Percentiles rank a stretch among this genome's conserved stretches.
Evolutionary conservation across 2,797 vertebrate genomes (phyloP).

Genomic region (Rhinoraja longicauda): DNA sequence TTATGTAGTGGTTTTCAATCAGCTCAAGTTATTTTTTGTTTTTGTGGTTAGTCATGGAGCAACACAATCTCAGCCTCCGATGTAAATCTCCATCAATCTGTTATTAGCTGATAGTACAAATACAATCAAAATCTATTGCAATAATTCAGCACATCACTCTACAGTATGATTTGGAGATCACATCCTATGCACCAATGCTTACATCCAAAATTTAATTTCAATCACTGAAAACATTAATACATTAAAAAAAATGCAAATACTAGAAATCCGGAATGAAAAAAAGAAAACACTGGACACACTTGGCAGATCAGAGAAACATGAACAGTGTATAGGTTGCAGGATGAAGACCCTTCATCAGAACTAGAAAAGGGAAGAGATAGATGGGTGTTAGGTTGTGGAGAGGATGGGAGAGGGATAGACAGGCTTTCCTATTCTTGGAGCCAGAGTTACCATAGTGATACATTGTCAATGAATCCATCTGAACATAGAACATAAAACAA

Average conservation of each 20-base stretch:
- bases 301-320: too few species aligned
- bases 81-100: slow-evolving; percentile 15
- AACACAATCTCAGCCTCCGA: background rate
- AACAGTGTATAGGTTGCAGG: too few species aligned
- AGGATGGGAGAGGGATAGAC: too few species aligned
- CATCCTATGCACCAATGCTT: background rate
- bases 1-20: background rate
- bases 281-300: too few species aligned
- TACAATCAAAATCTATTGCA: background rate
- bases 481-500: background rate
- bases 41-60: background rate
- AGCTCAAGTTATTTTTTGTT: slow-evolving; percentile 15
- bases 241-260: too few species aligned
- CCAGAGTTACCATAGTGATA: too few species aligned
- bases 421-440: too few species aligned
- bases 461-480: background rate
- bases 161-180: background rate
- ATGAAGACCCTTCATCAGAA: too few species aligned
- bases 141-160: background rate
- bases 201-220: background rate
- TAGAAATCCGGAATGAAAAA: too few species aligned
- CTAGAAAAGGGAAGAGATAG: too few species aligned
- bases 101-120: background rate
- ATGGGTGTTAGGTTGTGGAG: too few species aligned
- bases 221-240: too few species aligned